phyloP scores from a whole-genome alignment of 2,888 invertebrate species.

The Melinaea menophilus region DNA sequence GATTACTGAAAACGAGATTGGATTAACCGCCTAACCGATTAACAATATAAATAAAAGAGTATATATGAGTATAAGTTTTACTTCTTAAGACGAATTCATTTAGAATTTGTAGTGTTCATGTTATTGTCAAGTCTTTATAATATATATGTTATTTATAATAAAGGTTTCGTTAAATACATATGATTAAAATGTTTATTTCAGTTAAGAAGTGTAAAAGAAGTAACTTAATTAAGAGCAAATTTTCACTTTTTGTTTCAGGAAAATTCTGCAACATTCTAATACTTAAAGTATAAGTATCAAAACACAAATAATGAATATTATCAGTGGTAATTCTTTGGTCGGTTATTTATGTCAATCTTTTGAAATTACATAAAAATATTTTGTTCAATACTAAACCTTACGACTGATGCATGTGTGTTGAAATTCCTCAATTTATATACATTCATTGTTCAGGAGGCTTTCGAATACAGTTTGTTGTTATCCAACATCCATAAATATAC shows the following conservation, averaged over 20 bases:
- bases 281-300: background rate
- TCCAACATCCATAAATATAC: constrained; percentile 28
- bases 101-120: no score
- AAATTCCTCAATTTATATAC: background rate
- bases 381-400: constrained; percentile 2
- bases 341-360: background rate
- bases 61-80: no score
- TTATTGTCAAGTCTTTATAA: no score
- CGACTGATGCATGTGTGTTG: background rate
- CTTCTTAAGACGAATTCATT: no score
- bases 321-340: background rate
- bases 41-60: no score
- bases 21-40: no score
- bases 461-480: constrained; percentile 19
- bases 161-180: no score
- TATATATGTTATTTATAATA: no score
- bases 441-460: background rate
- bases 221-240: no score
- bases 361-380: background rate
- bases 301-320: background rate
- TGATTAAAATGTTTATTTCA: no score
- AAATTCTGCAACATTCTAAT: background rate
- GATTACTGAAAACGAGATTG: no score
- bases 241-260: background rate
- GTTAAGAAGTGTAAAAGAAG: no score